A percentile compares a stretch with the other conserved stretches of the same genome.
Conservation (phyloP, 2,797 vertebrate genomes). For the Lagodon rhomboides region DNA sequence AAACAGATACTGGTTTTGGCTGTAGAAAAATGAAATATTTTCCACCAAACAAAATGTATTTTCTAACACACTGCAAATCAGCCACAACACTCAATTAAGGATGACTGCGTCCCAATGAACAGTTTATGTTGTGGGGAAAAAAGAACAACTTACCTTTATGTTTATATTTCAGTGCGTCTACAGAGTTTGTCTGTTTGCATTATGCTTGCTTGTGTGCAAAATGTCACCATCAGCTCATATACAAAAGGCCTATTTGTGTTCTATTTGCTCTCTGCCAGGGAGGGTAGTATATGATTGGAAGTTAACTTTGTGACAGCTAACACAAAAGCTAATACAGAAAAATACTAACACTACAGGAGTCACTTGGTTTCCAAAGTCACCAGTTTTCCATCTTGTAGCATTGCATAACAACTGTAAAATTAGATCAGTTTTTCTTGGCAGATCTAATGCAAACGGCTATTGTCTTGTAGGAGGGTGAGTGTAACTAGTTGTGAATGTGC, state of each 20-base stretch:
- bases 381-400: neutral
- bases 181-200: conserved; percentile 21
- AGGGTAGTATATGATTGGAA: neutral
- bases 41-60: neutral
- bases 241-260: conserved; percentile 16
- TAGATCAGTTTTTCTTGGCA: conserved; percentile 3
- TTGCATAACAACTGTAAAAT: conserved; percentile 4
- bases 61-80: neutral
- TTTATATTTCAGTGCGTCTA: neutral
- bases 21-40: neutral
- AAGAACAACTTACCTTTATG: neutral
- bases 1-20: neutral
- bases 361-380: neutral
- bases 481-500: conserved; percentile 15
- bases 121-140: neutral
- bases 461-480: neutral
- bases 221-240: conserved; percentile 24
- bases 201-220: neutral
- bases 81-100: neutral
- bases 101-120: conserved; percentile 6
- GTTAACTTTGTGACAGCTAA: conserved; percentile 15
- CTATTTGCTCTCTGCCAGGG: conserved; percentile 7
- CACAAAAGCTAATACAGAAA: conserved; percentile 6
- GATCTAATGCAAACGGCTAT: conserved; percentile 13
- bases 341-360: neutral